Percentiles rank a stretch among this genome's conserved stretches.
These are phyloP conservation scores for Protosalanx chinensis DNA, from an alignment of 2,797 vertebrate genomes.

Conservation along the genomic window DNA sequence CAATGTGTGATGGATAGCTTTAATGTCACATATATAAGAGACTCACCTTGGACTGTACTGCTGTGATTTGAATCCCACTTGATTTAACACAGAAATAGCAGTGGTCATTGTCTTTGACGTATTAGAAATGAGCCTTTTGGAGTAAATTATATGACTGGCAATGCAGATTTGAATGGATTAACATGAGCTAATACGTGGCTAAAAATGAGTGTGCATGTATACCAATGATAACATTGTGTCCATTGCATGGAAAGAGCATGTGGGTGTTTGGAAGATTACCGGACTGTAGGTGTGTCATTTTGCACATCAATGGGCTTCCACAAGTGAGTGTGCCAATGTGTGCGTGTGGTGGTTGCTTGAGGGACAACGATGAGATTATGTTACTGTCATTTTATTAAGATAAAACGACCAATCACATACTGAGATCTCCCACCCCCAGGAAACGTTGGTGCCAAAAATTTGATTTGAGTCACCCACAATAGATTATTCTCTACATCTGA, in stretches of 20 bases:
- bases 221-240: neutral
- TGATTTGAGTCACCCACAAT: conserved; percentile 70
- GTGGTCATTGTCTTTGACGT: conserved; percentile 58
- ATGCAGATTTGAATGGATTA: conserved; percentile 37
- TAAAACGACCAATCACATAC: conserved; percentile 63
- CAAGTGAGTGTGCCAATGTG: conserved; percentile 13
- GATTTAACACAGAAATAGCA: conserved; percentile 26
- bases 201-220: neutral
- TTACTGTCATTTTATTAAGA: conserved; percentile 68
- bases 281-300: neutral
- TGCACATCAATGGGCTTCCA: neutral
- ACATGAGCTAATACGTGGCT: neutral
- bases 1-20: conserved; percentile 31
- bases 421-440: conserved; percentile 59
- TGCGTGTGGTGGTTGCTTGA: conserved; percentile 52
- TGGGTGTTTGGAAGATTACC: neutral
- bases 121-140: conserved; percentile 50
- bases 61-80: conserved; percentile 15
- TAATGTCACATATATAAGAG: conserved; percentile 17
- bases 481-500: conserved; percentile 62
- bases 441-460: conserved; percentile 59
- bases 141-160: conserved; percentile 22
- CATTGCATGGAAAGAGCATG: neutral
- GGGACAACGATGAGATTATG: conserved; percentile 47
- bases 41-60: too few relatives aligned